Evolutionary conservation across 1,140 invertebrate species (phyloP), one percentile per base, ranked within the genome.

Genomic region (Drosophila nigrodunni): DNA sequence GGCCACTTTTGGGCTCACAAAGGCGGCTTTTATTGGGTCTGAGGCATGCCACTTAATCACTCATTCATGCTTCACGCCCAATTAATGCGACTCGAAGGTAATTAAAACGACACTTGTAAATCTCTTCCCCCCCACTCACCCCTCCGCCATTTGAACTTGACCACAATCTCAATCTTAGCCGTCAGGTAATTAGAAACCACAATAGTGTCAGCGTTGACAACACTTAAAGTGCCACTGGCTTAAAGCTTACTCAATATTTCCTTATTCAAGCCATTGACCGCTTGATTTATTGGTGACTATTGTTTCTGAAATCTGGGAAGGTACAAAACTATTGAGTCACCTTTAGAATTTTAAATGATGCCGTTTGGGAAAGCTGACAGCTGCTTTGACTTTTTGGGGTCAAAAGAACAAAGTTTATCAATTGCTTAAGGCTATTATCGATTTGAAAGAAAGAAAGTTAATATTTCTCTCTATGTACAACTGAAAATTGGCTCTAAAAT

Each of bases 31-130:
- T 9, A 68, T 60, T 18, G 39, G 65, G 46, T 58, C 18, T 21
- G 47, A 35, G 47, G 66, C 52, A 46, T 65, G 61, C 61, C 59
- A 66, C 68, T 49, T 49, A 66, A 77, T 85, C 77, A 71, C 49
- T 85, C 81, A 80, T 74, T 74, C 68, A 74, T 85, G 65, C 77
- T 77, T 70, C 73, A 82, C 77, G 71, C 44, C 59, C 80, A 82
- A 82, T 87, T 76, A 78, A 82, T 70, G 64, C 59, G 62, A 44
- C 1, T 59, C 50, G 52, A 13, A 54, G 61, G 59, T 54, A 80
- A 82, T 87, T 87, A 77, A 87, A 82, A n/a, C 67, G 76, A 86
- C 69, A 73, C 71, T 66, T 74, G 50, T 37, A 50, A 7, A 25
- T 25, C 3, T 15, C 7, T 46, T 30, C 25, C 25, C 25, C 25